Conservation (phyloP, 2,797 vertebrate species). For the Oceanodroma leucorhoa region DNA sequence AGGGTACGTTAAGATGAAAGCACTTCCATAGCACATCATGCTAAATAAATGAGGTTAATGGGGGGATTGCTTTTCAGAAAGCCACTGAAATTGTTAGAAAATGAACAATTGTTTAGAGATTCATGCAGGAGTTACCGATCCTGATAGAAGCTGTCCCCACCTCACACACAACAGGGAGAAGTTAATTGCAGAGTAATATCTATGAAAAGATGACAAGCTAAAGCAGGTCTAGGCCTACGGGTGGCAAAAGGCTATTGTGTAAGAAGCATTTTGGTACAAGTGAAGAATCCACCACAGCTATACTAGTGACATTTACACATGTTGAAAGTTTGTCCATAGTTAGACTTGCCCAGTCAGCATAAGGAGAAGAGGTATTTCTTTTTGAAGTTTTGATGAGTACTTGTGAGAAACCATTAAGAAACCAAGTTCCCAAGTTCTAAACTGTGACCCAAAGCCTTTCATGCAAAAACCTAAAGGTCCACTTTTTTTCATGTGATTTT, state of each 20-base stretch:
- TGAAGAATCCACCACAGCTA: not conserved
- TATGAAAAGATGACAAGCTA: not conserved
- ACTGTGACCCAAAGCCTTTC: not conserved
- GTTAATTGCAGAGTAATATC: not conserved
- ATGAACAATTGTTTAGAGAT: not conserved
- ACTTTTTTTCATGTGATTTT: not conserved
- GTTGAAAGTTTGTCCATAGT: not conserved
- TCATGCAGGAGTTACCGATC: not conserved
- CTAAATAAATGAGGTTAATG: not conserved
- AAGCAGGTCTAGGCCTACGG: not conserved
- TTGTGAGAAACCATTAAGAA: not conserved
- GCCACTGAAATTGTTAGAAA: not conserved
- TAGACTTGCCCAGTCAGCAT: not conserved
- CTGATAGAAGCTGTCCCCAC: not conserved
- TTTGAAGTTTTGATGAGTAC: not conserved
- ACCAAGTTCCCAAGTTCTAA: not conserved
- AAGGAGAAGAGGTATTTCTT: not conserved
- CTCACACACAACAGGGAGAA: not conserved
- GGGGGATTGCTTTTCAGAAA: not conserved
- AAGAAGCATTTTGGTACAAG: not conserved
- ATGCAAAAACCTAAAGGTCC: not conserved
- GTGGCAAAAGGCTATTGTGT: not conserved
- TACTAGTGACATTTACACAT: not conserved
- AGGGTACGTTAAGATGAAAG: not conserved
- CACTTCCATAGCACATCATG: not conserved